phyloP scores from a whole-genome alignment of 2,113 vertebrate species.

The Hippocampus mohnikei region DNA sequence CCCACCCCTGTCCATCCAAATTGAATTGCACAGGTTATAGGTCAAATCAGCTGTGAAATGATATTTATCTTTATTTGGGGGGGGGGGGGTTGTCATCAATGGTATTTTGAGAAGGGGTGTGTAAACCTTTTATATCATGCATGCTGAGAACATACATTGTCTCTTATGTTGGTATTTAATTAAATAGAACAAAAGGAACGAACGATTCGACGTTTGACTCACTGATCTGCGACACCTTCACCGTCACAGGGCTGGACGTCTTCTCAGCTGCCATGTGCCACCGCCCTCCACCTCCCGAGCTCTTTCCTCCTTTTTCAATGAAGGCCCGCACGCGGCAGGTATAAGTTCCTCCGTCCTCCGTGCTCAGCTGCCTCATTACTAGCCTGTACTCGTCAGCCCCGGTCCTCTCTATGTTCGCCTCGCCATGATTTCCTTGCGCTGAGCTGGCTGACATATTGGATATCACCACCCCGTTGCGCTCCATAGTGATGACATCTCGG shows the following conservation, averaged over 20 bases:
- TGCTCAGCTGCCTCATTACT: constrained; percentile 43
- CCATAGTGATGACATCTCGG: constrained; percentile 60
- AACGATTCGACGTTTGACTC: constrained; percentile 38
- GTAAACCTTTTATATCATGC: not conserved
- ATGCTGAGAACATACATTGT: not conserved
- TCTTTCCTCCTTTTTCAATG: constrained; percentile 52
- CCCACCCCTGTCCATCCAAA: no score
- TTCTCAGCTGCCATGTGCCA: constrained; percentile 72
- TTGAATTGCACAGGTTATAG: no score
- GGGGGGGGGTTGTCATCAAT: no score
- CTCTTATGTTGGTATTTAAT: not conserved
- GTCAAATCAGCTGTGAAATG: no score
- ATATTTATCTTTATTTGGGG: no score
- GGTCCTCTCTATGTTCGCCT: constrained; percentile 50
- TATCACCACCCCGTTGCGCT: constrained; percentile 64
- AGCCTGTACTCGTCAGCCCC: constrained; percentile 57
- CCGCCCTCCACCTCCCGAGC: constrained; percentile 34
- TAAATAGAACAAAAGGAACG: not conserved
- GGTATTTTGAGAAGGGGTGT: not conserved
- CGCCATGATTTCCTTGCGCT: constrained; percentile 17
- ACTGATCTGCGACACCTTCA: constrained; percentile 67
- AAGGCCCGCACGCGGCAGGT: constrained; percentile 62
- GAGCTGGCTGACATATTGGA: constrained; percentile 34
- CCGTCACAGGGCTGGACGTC: constrained; percentile 56
- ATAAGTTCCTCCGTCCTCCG: constrained; percentile 61